A percentile compares a stretch with the other conserved stretches of the same genome.
Evolutionary conservation across 2,113 vertebrate species (phyloP).

Genomic region (Ctenodactylus gundi): DNA sequence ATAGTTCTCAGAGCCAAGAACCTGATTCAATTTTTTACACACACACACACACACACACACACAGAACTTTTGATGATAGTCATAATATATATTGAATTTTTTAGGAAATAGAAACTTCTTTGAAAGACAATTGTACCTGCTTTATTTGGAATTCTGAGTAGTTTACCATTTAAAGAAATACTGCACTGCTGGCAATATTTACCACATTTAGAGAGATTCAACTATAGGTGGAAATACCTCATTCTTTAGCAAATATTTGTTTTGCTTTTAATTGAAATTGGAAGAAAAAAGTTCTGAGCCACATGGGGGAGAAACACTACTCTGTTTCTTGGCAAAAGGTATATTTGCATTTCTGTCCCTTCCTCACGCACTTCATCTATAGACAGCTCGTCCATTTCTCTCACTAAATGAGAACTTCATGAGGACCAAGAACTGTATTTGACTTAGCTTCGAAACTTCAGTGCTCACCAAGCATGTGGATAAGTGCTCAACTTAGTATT

Average conservation of each 20-base stretch:
- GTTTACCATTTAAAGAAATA: conserved; percentile 28
- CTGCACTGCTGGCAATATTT: neutral
- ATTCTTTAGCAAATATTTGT: conserved; percentile 35
- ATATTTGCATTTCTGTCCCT: conserved; percentile 15
- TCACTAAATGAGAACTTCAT: conserved; percentile 7
- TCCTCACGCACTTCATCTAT: neutral
- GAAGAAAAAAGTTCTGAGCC: neutral
- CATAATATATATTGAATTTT: conserved; percentile 51
- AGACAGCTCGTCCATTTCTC: neutral
- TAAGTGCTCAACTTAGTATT: conserved; percentile 45
- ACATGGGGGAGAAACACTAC: neutral
- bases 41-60: neutral
- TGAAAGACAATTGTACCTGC: neutral
- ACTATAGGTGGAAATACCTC: neutral
- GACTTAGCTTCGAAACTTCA: conserved; percentile 9
- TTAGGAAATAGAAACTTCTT: neutral
- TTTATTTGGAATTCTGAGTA: conserved; percentile 20
- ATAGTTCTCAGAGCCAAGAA: neutral
- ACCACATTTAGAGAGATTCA: conserved; percentile 6
- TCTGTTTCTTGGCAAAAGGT: conserved; percentile 27
- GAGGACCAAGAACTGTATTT: neutral
- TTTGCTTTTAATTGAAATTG: conserved; percentile 41
- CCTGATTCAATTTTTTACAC: neutral
- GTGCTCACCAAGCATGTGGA: neutral
- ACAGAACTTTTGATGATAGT: conserved; percentile 29